A percentile compares a stretch with the other conserved stretches of the same genome.
phyloP scores from a whole-genome alignment of 2,797 vertebrate species.

The Myiotriccus ornatus region DNA sequence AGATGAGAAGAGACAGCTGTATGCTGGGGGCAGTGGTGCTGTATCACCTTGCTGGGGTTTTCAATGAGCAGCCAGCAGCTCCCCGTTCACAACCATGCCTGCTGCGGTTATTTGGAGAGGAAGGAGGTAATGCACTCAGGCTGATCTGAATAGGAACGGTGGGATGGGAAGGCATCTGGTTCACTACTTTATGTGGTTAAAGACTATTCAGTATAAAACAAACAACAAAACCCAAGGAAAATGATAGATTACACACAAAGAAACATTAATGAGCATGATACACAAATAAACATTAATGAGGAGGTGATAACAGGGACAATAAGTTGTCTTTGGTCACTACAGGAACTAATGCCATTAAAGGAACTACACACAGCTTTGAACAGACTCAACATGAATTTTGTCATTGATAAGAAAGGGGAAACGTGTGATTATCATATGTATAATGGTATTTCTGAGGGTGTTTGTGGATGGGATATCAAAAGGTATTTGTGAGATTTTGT shows the following conservation, averaged over 20 bases:
- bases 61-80: not conserved
- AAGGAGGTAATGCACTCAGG: not conserved
- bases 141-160: not conserved
- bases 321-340: not conserved
- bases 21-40: not conserved
- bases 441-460: not conserved
- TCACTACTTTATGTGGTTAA: not conserved
- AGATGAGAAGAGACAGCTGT: not conserved
- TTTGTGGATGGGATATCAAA: not conserved
- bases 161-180: not conserved
- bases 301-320: not conserved
- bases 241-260: not conserved
- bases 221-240: not conserved
- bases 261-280: not conserved
- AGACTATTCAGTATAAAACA: not conserved
- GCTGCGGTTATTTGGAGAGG: not conserved
- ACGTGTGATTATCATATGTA: fast-evolving
- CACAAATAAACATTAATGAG: not conserved
- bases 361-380: not conserved
- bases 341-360: not conserved
- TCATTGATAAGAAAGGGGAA: not conserved
- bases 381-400: not conserved
- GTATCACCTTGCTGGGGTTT: not conserved
- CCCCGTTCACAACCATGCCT: not conserved
- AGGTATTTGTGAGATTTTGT: not conserved